Evolutionary conservation across 2,888 invertebrate species (phyloP).

Genomic region (Drosophila picticornis): DNA sequence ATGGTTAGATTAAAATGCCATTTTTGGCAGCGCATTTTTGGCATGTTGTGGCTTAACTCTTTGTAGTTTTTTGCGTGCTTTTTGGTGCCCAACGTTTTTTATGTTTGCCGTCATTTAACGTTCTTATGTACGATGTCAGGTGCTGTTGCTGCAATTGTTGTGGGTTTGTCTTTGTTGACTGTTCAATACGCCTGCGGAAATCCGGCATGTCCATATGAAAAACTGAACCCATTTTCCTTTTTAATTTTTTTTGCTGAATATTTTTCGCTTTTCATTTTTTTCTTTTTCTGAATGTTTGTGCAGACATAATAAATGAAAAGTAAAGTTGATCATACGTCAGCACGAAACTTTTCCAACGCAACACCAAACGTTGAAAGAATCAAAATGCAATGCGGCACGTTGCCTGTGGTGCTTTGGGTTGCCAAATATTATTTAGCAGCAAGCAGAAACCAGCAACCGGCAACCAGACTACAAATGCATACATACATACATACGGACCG

Average conservation of each 20-base stretch:
- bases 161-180: slow-evolving; percentile 46
- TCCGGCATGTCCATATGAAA: slow-evolving; percentile 43
- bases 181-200: slow-evolving; percentile 51
- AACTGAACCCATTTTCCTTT: slow-evolving; percentile 41
- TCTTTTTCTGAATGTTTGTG: slow-evolving; percentile 5
- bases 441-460: slow-evolving; percentile 5
- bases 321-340: slow-evolving; percentile 59
- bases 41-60: slow-evolving; percentile 5
- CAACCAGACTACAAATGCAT: slow-evolving; percentile 10
- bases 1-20: neutral
- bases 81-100: slow-evolving; percentile 34
- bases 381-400: slow-evolving; percentile 54
- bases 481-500: slow-evolving; percentile 11
- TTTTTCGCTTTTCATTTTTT: slow-evolving; percentile 5
- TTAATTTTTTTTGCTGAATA: neutral
- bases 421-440: slow-evolving; percentile 61
- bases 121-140: slow-evolving; percentile 38
- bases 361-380: slow-evolving; percentile 21
- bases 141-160: slow-evolving; percentile 47
- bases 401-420: slow-evolving; percentile 50
- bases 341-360: slow-evolving; percentile 31
- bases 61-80: slow-evolving; percentile 22
- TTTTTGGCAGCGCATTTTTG: slow-evolving; percentile 7
- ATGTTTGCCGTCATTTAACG: slow-evolving; percentile 53
- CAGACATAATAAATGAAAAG: slow-evolving; percentile 47